Evolutionary conservation across 2,113 vertebrate species (phyloP).

Genomic region (Eulemur macaco): DNA sequence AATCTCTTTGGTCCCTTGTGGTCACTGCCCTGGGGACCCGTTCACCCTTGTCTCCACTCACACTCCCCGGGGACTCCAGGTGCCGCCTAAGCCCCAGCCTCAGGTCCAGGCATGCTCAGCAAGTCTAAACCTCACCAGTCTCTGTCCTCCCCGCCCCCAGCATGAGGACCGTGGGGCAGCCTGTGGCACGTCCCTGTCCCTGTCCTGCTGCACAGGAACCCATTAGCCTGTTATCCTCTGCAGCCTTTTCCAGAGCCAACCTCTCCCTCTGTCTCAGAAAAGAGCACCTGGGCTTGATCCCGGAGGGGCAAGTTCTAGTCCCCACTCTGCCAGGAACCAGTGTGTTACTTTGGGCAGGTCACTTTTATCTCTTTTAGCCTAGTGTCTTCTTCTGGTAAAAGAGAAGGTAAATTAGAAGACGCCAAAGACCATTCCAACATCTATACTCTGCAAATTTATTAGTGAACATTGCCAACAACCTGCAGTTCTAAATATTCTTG

Average conservation of each 20-base stretch:
- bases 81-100: neutral
- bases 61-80: too few species aligned
- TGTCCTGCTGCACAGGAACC: rapidly evolving
- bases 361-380: neutral
- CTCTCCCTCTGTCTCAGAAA: neutral
- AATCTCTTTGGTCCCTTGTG: rapidly evolving
- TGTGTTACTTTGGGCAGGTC: neutral
- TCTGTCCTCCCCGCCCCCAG: rapidly evolving
- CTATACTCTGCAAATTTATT: neutral
- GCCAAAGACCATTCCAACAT: neutral
- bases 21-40: neutral
- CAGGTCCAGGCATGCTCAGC: neutral
- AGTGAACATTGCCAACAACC: rapidly evolving
- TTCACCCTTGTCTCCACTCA: rapidly evolving
- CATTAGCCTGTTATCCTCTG: rapidly evolving
- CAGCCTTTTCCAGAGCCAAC: neutral
- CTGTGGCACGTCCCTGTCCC: rapidly evolving
- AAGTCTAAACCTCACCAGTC: rapidly evolving
- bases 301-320: too few species aligned
- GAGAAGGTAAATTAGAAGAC: neutral
- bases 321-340: neutral
- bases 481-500: neutral
- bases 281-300: neutral
- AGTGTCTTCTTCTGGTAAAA: neutral
- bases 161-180: rapidly evolving